Percentiles rank a stretch among this genome's conserved stretches.
phyloP scores from a whole-genome alignment of 2,888 invertebrate genomes.

The Xanthia togata region DNA sequence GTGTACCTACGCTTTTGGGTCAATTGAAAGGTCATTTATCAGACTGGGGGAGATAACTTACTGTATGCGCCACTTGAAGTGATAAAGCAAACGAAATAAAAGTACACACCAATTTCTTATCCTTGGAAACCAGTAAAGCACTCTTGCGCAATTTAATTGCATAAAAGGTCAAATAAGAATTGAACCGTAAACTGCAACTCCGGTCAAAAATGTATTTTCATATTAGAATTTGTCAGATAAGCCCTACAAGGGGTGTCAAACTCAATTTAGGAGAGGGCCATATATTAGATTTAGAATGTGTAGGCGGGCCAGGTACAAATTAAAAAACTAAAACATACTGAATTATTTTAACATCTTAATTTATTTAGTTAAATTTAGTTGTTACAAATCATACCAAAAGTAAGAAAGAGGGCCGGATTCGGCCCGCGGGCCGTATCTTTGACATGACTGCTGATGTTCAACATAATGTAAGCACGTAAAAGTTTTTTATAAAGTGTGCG shows the following conservation, averaged over 20 bases:
- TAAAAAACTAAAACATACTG: no score
- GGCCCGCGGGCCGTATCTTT: no score
- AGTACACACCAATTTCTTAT: constrained; percentile 50
- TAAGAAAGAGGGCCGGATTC: no score
- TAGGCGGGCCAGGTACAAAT: no score
- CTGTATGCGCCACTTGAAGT: constrained; percentile 64
- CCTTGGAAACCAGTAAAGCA: constrained; percentile 66
- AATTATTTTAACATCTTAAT: no score
- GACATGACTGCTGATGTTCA: no score
- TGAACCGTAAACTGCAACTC: constrained; percentile 16
- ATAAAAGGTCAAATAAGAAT: constrained; percentile 53
- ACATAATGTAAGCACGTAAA: constrained; percentile 30
- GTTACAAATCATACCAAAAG: no score
- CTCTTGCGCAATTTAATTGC: constrained; percentile 51
- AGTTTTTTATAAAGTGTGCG: constrained; percentile 67
- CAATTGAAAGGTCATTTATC: constrained; percentile 82
- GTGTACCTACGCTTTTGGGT: constrained; percentile 77
- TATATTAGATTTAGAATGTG: no score
- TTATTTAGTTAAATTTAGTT: no score
- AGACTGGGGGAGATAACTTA: constrained; percentile 78
- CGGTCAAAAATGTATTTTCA: neutral
- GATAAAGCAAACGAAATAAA: constrained; percentile 65
- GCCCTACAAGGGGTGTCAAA: no score
- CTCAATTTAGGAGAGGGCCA: no score
- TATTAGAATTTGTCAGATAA: constrained; percentile 64